Base-by-base conservation (phyloP, 2,113 vertebrate genomes). In the Oncorhynchus clarkii region DNA sequence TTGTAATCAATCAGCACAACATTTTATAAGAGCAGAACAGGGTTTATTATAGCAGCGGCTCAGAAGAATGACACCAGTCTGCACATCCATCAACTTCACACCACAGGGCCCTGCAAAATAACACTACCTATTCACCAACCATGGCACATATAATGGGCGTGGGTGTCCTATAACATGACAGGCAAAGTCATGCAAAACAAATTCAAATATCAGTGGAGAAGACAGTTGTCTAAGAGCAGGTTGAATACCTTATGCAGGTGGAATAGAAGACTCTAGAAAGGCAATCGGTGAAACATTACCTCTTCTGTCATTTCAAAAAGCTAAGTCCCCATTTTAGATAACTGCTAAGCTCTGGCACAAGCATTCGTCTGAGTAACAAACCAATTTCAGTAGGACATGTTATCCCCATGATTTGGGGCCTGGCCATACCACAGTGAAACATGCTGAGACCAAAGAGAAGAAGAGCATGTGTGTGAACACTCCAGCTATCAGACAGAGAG, bases 1-100 rank as follows among this genome's bases (percentile, higher is more conserved):
- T 89, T 82, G 84, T 79, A 81, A 91, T 92, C 89, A 88, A 88
- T 92, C 90, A 91, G 76, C 70, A 70, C 80, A 79, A 79, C 89
- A 87, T 80, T 86, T 80, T 89, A 83, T 78, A 74, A 84, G 80
- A 75, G 86, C 86, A 84, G 79, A 84, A 81, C 78, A 76, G 75
- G 86, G 83, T 80, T 90, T 87, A 90, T 92, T 91, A 90, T 88
- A 85, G 87, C 87, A 82, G 86, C 74, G 31, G 73, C 81, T 87
- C 72, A 75, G 81, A 83, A 82, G 80, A 82, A 87, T 71, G 70
- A 85, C 85, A 82, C 60, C 24, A 27, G 65, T 76, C 70, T 29
- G 67, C 70, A 76, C 82, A 91, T 90, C 87, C 81, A 88, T 92
- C 89, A 89, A 72, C 79, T 71, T 86, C 82, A 78, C 77, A 74